Percentiles rank a stretch among this genome's conserved stretches.
Evolutionary conservation across 2,113 vertebrate species (phyloP).

Genomic region (Ibidorhyncha struthersii): DNA sequence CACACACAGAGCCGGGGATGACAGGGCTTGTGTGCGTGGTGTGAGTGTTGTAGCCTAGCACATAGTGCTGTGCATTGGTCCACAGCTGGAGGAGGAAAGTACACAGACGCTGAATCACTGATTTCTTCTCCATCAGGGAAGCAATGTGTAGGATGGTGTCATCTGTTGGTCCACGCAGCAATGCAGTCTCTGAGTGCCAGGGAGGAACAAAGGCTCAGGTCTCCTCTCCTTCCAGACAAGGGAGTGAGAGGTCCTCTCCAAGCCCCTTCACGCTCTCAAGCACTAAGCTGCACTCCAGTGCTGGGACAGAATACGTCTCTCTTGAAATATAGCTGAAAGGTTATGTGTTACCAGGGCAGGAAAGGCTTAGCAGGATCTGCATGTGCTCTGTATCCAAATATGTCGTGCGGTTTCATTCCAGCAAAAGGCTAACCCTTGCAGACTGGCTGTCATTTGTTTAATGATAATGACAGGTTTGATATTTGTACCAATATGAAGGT

Average conservation of each 20-base stretch:
- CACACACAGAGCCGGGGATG: fast-evolving
- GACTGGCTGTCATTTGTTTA: constrained; percentile 25
- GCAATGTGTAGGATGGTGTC: not conserved
- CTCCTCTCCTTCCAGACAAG: not conserved
- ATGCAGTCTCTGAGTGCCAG: not conserved
- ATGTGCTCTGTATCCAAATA: not conserved
- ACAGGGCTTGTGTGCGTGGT: not conserved
- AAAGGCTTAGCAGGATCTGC: not conserved
- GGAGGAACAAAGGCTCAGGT: not conserved
- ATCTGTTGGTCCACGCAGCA: not conserved
- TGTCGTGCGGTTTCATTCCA: not conserved
- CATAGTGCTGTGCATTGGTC: fast-evolving
- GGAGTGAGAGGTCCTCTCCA: not conserved
- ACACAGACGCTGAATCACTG: not conserved
- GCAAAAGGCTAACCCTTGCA: not conserved
- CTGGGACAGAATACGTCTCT: not conserved
- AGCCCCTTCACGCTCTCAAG: not conserved
- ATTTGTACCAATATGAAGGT: not conserved
- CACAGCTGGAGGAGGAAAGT: not conserved
- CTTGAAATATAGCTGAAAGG: not conserved
- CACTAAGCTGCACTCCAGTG: not conserved
- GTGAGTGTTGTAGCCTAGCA: not conserved
- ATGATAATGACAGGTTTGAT: not conserved
- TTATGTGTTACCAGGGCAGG: not conserved
- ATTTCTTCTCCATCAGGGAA: not conserved